phyloP scores from a whole-genome alignment of 2,888 invertebrate genomes.

The Cecidostiba fungosa region DNA sequence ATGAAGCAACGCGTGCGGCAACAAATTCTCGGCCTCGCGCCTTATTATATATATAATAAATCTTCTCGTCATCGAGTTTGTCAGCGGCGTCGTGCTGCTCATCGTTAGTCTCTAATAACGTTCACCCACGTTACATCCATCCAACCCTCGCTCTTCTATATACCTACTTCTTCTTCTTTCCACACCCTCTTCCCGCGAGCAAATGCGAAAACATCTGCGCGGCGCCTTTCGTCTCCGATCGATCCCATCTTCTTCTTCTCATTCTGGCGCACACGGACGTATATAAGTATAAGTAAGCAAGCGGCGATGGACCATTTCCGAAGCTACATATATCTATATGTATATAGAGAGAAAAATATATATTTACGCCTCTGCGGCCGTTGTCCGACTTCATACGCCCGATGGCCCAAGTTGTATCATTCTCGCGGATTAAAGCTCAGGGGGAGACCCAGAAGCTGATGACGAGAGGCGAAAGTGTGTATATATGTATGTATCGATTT shows the following conservation, averaged over 20 bases:
- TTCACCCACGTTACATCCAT: not conserved
- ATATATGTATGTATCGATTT: conserved; percentile 17
- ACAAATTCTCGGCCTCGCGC: not conserved
- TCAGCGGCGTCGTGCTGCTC: conserved; percentile 8
- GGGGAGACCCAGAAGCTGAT: not conserved
- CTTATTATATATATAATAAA: conserved; percentile 26
- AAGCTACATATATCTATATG: not conserved
- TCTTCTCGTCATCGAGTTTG: conserved; percentile 50
- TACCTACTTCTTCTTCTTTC: not conserved
- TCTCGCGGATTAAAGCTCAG: not conserved
- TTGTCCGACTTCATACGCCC: conserved; percentile 26
- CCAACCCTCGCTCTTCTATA: not conserved
- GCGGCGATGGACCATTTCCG: not conserved
- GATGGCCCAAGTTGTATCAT: conserved; percentile 20
- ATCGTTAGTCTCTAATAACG: conserved; percentile 40
- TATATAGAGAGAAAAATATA: not conserved
- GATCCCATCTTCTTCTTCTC: not conserved
- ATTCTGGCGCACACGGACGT: not conserved
- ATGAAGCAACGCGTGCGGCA: not conserved
- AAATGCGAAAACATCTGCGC: conserved; percentile 36
- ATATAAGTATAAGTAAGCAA: no score
- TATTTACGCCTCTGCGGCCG: not conserved
- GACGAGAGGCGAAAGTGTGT: not conserved
- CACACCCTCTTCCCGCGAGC: not conserved
- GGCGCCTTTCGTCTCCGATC: conserved; percentile 31